Conservation (phyloP, 2,113 vertebrate genomes). For the Thymallus thymallus region DNA sequence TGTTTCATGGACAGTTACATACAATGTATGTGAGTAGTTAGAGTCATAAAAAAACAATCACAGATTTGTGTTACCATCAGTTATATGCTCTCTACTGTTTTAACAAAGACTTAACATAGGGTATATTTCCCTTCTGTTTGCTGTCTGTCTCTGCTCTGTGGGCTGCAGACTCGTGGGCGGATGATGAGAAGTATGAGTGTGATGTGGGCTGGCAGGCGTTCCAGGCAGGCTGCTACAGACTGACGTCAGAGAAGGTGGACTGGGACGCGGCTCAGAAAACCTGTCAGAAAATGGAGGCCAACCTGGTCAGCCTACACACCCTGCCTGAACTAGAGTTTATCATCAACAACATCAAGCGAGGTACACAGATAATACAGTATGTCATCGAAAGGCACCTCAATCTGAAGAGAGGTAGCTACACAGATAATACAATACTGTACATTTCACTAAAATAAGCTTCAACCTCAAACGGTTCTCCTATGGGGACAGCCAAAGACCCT, state of each 20-base stretch:
- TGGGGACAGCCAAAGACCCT: too few relatives aligned
- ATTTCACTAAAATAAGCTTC: not conserved
- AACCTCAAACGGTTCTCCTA: too few relatives aligned
- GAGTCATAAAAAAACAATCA: not conserved
- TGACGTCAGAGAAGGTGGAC: conserved; percentile 82
- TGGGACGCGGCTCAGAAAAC: conserved; percentile 87
- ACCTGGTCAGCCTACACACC: conserved; percentile 92
- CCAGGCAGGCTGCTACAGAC: conserved; percentile 90
- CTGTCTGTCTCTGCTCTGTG: conserved; percentile 11
- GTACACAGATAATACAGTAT: conserved; percentile 43
- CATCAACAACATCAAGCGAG: conserved; percentile 84
- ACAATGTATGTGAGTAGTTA: not conserved
- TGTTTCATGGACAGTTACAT: not conserved
- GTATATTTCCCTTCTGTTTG: not conserved
- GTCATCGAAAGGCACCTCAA: not conserved
- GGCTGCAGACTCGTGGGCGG: conserved; percentile 72
- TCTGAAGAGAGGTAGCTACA: conserved; percentile 42
- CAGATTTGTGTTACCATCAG: not conserved
- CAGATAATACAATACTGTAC: not conserved
- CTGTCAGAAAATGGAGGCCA: conserved; percentile 85
- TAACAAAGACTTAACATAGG: not conserved
- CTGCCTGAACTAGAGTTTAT: conserved; percentile 91
- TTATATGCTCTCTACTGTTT: not conserved
- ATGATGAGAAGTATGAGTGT: conserved; percentile 83
- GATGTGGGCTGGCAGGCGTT: conserved; percentile 91